Conservation (phyloP, 2,797 vertebrate genomes). For the Intellagama lesueurii region DNA sequence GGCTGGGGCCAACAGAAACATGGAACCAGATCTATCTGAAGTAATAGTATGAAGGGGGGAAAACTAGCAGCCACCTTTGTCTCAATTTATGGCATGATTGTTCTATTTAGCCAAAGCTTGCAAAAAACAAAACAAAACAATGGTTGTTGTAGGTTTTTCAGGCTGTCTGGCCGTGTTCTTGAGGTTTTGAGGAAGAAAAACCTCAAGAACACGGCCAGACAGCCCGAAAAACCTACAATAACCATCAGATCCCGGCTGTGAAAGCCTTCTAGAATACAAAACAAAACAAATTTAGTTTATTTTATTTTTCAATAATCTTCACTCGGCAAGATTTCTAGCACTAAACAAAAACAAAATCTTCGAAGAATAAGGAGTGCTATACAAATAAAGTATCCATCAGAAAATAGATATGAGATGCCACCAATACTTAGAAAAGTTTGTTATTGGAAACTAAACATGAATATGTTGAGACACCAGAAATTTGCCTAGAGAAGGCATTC, state of each 20-base stretch:
- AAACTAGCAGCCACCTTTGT: not conserved
- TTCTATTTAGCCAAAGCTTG: too few relatives aligned
- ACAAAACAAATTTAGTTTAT: not conserved
- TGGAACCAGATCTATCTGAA: not conserved
- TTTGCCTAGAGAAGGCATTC: not conserved
- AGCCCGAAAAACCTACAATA: too few relatives aligned
- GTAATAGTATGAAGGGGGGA: not conserved
- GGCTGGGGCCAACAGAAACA: not conserved
- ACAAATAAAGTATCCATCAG: not conserved
- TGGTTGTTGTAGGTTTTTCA: too few relatives aligned
- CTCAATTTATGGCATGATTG: not conserved
- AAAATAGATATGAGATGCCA: slow-evolving; percentile 5
- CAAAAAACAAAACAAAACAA: too few relatives aligned
- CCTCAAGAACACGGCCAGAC: too few relatives aligned
- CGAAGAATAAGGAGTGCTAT: not conserved
- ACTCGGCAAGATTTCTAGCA: not conserved
- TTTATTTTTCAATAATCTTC: not conserved
- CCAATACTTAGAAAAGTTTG: not conserved
- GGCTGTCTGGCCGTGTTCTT: too few relatives aligned
- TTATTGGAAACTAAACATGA: not conserved
- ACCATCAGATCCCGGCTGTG: too few relatives aligned
- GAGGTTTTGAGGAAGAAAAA: too few relatives aligned
- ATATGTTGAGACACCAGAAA: not conserved
- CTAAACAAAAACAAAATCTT: not conserved
- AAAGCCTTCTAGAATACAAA: too few relatives aligned